Conservation (phyloP, 2,888 invertebrate genomes). For the Lycocerus yunnanus region DNA sequence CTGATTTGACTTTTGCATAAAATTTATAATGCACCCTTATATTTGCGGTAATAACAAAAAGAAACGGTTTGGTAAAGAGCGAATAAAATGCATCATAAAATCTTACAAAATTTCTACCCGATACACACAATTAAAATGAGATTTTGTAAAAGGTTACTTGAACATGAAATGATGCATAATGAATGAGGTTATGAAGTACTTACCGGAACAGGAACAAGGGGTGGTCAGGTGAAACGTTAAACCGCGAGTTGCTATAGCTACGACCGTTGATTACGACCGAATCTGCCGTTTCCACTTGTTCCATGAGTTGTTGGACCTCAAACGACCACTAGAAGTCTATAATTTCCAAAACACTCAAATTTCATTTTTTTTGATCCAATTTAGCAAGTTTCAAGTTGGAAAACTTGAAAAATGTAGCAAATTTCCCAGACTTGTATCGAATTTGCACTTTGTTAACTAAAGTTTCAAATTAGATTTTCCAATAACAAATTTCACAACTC, state of each 20-base stretch:
- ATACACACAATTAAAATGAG: slow-evolving; percentile 41
- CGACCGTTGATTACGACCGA: slow-evolving; percentile 41
- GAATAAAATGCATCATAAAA: slow-evolving; percentile 33
- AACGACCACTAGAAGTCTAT: slow-evolving; percentile 32
- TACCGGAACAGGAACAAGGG: slow-evolving; percentile 41
- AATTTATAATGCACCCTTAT: slow-evolving; percentile 21
- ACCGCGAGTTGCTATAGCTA: slow-evolving; percentile 42
- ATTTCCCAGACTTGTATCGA: neutral
- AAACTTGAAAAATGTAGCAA: neutral
- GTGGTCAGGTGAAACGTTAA: slow-evolving; percentile 46
- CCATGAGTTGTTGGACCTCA: slow-evolving; percentile 35
- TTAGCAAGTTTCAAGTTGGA: neutral
- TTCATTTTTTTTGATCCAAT: neutral
- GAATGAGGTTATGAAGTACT: slow-evolving; percentile 44
- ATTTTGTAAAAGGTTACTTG: slow-evolving; percentile 41
- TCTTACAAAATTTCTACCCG: slow-evolving; percentile 31
- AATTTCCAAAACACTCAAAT: slow-evolving; percentile 17
- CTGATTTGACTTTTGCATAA: neutral
- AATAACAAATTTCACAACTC: neutral
- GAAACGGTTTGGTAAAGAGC: slow-evolving; percentile 18
- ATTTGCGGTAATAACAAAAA: slow-evolving; percentile 17
- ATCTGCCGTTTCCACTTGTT: slow-evolving; percentile 39
- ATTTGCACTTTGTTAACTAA: neutral
- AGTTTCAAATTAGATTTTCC: neutral
- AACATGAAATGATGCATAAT: slow-evolving; percentile 44